Evolutionary conservation across 1,140 invertebrate species (phyloP).

Genomic region (Chelonus insularis): DNA sequence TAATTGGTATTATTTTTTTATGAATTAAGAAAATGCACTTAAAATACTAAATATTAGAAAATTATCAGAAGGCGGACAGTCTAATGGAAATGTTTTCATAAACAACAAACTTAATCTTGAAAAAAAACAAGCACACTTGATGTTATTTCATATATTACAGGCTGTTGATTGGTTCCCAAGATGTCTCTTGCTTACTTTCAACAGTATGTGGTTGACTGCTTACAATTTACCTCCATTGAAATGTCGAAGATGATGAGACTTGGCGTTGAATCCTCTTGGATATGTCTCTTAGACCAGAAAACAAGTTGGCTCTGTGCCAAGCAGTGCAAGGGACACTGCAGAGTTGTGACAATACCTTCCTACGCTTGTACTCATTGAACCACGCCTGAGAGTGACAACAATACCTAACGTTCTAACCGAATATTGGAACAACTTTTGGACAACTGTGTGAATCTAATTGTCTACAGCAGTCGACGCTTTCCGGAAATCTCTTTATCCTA

Average conservation of each 20-base stretch:
- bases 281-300: neutral
- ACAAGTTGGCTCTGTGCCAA: neutral
- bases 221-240: slow-evolving; percentile 1
- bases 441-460: slow-evolving; percentile 50
- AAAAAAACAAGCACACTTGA: no score
- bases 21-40: no score
- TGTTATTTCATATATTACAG: no score
- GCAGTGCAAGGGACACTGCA: neutral
- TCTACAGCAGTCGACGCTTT: slow-evolving; percentile 33
- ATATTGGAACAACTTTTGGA: slow-evolving; percentile 41
- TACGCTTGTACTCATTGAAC: neutral
- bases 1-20: no score
- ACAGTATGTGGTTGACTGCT: neutral
- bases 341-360: slow-evolving; percentile 8
- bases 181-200: neutral
- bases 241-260: slow-evolving; percentile 9
- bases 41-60: no score
- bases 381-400: slow-evolving; percentile 2
- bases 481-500: no score
- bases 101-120: no score
- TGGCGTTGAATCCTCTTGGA: neutral
- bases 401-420: neutral
- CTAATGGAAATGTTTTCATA: no score
- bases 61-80: no score
- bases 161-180: no score